Base-by-base conservation (phyloP, 2,888 invertebrate species). In the Hydrotaea diabolus region DNA sequence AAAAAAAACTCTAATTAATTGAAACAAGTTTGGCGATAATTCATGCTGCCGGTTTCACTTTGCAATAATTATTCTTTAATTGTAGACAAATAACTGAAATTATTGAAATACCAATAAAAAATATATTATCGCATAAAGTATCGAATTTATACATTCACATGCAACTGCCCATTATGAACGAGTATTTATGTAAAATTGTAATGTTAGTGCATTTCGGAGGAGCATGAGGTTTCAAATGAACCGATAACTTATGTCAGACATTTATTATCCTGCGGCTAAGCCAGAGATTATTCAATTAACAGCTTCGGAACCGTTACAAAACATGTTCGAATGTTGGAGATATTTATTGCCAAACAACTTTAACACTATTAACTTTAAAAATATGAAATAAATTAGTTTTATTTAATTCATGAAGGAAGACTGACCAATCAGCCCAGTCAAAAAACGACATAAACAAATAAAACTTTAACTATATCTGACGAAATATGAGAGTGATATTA, bases 1-100 rank as follows among this genome's bases (percentile, higher is more conserved):
- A 31, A 31, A 31, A 7, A 2, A 80, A 79, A 69, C 19, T 43
- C 72, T 66, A 79, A 77, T 79, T 77, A 85, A 84, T 66, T 72
- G 13, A 76, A 76, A 81, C 78, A 9, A 31, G 72, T 76, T 81
- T 75, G n/a, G 13, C 69, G 43, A 69, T 69, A 69, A 69, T 13
- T 69, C 69, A 43, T 69, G 11, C 69, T 23, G 43, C 9, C 19
- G 21, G 23, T 46, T 66, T 46, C 69, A 15, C 11, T 46, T 43
- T 43, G 46, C 46, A 13, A 26, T 15, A 59, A 59, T 15, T 59
- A 49, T 17, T 21, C 55, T 19, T 55, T n/a, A 49, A 49, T 55
- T 21, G 55, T 55, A 19, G 55, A 55, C 64, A n/a, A 64, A 15
- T 59, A 53, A 66, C 66, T 43, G 43, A 17, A 39, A 8, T 11